Evolutionary conservation across 2,888 invertebrate genomes (phyloP), one percentile per base, ranked within the genome.

Genomic region (Sphecodes monilicornis): DNA sequence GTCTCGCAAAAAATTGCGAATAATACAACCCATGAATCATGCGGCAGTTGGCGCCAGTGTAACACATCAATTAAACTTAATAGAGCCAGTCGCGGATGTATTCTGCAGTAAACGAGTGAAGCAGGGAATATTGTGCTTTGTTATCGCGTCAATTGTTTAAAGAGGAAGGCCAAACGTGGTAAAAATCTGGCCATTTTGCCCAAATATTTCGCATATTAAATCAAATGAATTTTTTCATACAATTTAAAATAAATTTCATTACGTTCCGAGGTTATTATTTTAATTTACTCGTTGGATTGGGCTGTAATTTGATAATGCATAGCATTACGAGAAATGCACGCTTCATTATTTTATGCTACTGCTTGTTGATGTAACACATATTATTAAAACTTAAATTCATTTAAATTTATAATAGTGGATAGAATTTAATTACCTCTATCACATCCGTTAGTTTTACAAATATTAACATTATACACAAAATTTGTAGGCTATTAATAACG

Each of bases 31-130:
- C 80, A 80, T 89, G 79, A 89, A 89, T 89, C 89, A 87, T 46
- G 50, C 76, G n/a, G 43, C 79, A 78, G 80, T 78, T 71, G 70
- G 64, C 46, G 41, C 18, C 60, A 6, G 60, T 84, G 72, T 76
- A 76, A 88, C 87, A 80, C 76, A 81, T 88, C 86, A 85, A 89
- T 89, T 89, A 89, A 83, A 71, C 60, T 32, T 54, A 77, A 82
- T 80, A 60, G 74, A 85, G 71, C 66, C 57, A 36, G 66, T 8
- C 71, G 1, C 26, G 57, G n/a, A n/a, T 39, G 46, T n/a, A 26
- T 72, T 26, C 43, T n/a, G 50, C 32, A 66, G 66, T 10, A 54
- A 81, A 78, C 13, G n/a, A 26, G n/a, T 3, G 32, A 36, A 36
- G 50, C 46, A 43, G 71, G 50, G 32, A 78, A 43, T 70, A 77